Evolutionary conservation across 2,797 vertebrate genomes (phyloP).

Genomic region (Sebastes steindachneri): DNA sequence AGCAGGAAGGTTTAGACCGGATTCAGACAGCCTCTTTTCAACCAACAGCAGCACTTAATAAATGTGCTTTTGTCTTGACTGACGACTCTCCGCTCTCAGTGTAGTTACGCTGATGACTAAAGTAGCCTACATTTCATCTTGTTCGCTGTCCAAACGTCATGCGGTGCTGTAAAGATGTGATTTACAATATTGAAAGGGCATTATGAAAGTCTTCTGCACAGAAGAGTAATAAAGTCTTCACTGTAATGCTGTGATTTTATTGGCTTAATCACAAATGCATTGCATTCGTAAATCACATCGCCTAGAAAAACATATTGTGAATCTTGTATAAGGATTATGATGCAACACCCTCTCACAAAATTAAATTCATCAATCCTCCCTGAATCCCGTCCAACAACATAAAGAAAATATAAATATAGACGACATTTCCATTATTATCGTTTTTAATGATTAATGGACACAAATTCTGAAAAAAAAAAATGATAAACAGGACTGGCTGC

Average conservation of each 20-base stretch:
- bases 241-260: not conserved
- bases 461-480: not conserved
- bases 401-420: not conserved
- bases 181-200: not conserved
- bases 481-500: not conserved
- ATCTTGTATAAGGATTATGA: not conserved
- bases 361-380: not conserved
- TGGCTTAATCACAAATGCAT: not conserved
- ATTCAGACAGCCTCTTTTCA: not conserved
- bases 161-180: not conserved
- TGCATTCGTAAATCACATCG: not conserved
- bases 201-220: not conserved
- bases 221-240: not conserved
- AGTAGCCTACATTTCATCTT: not conserved
- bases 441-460: not conserved
- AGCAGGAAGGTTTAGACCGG: not conserved
- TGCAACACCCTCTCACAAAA: not conserved
- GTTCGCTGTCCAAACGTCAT: not conserved
- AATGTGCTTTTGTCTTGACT: not conserved
- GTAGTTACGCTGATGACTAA: not conserved
- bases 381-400: not conserved
- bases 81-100: not conserved
- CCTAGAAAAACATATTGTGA: not conserved
- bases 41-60: not conserved
- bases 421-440: not conserved